Evolutionary conservation across 30 jellyfish, hydroid and myxozoan species (phyloP).

Genomic region (Pseudorhiza aurosa): DNA sequence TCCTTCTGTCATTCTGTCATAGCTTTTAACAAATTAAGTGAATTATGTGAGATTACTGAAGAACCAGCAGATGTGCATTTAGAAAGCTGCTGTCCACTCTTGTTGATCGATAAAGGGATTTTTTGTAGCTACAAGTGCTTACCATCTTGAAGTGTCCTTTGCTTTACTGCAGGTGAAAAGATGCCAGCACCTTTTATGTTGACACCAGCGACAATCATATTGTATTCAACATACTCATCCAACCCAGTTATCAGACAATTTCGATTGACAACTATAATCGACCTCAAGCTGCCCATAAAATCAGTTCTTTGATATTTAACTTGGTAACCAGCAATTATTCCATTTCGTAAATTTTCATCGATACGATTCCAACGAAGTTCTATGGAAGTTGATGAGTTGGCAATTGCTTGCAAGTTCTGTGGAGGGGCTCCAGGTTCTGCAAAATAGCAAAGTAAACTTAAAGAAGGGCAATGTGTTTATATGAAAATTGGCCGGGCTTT

Average conservation of each 20-base stretch:
- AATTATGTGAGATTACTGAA: no score
- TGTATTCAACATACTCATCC: slow-evolving; percentile 33
- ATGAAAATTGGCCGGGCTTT: no score
- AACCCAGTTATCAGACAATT: slow-evolving; percentile 15
- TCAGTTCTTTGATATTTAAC: slow-evolving; percentile 48
- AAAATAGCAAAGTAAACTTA: no score
- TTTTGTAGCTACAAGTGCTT: background rate
- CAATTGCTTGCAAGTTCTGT: slow-evolving; percentile 1
- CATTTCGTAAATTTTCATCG: slow-evolving; percentile 8
- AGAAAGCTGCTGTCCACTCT: no score
- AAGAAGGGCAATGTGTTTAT: no score
- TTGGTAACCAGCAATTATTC: slow-evolving; percentile 8
- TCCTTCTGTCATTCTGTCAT: no score
- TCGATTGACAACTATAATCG: background rate
- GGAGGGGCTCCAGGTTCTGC: slow-evolving; percentile 51
- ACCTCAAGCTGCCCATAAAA: background rate
- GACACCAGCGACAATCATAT: slow-evolving; percentile 44
- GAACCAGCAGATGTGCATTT: no score
- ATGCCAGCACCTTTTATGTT: slow-evolving; percentile 51
- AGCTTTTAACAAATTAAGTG: no score
- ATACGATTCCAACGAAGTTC: slow-evolving; percentile 17
- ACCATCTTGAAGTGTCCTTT: slow-evolving; percentile 28
- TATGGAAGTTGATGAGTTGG: slow-evolving; percentile 20
- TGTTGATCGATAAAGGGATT: no score
- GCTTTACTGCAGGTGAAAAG: slow-evolving; percentile 1